Evolutionary conservation across 2,888 invertebrate species (phyloP), one percentile per base, ranked within the genome.

Genomic region (Exocentrus adspersus): DNA sequence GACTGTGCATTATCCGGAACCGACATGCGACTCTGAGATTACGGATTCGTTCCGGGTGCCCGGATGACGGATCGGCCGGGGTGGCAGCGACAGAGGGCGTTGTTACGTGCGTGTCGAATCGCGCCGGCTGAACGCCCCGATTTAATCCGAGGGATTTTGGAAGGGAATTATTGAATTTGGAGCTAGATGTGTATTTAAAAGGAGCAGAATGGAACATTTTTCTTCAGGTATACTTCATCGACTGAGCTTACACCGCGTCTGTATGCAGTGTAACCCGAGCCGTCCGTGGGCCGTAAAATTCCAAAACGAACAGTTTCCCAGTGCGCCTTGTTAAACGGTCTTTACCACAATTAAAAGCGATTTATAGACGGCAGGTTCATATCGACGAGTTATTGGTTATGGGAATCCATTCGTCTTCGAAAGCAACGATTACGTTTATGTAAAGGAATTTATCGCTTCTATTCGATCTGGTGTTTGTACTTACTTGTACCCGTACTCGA

Each of bases 401-500:
- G 24, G 16, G 28, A 28, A 28, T 4, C 28, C 14, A 28, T 48
- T 48, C 12, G 16, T 28, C 48, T 48, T 48, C 14, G 7, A 12
- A 48, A 48, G 24, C 28, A 48, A 28, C 17, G 28, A 48, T 48
- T 28, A 28, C 28, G n/a, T 37, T 14, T 14, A 12, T n/a, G 37
- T 37, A 37, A 37, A 37, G 14, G n/a, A 2, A 2, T 37, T 37
- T 37, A 37, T 37, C 12, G 37, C 37, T 12, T 37, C n/a, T 24
- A 24, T 24, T 24, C 4, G 24, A 24, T 24, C 7, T 7, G 7
- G 7, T 24, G 24, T 24, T 5, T 24, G 7, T 24, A 71, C 89
- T 88, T 82, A 94, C 92, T 93, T 93, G 87, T 96, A 96, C 64
- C 95, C 95, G 81, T 97, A 97, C 82, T 97, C 95, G 61, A 97